These are phyloP conservation scores for Clanis bilineata DNA, from an alignment of 2,888 invertebrate species.

Conservation along the genomic window DNA sequence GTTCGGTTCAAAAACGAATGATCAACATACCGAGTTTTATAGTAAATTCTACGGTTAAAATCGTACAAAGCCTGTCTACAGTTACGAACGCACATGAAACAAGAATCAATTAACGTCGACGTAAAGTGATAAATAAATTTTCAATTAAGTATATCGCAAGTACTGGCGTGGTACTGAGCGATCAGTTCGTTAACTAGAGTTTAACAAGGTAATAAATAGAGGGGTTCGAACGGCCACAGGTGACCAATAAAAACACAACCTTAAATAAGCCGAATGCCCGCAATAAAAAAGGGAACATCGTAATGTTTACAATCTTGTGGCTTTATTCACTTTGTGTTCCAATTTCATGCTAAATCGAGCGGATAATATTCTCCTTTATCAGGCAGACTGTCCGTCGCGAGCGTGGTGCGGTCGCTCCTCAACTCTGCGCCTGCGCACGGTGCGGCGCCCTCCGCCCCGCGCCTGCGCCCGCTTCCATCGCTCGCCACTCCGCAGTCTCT, in stretches of 20 bases:
- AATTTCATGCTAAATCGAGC: constrained; percentile 82
- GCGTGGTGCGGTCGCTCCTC: constrained; percentile 25
- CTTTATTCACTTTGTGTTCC: constrained; percentile 83
- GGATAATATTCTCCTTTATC: constrained; percentile 80
- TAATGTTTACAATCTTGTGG: constrained; percentile 82
- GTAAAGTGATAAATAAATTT: constrained; percentile 72
- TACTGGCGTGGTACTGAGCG: constrained; percentile 56
- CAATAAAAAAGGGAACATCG: constrained; percentile 79
- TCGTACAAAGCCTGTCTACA: constrained; percentile 47
- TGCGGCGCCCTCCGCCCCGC: background rate
- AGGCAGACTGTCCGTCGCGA: constrained; percentile 77
- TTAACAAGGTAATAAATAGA: constrained; percentile 80
- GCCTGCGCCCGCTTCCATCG: constrained; percentile 1
- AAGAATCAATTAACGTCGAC: constrained; percentile 69
- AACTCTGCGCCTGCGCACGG: constrained; percentile 20
- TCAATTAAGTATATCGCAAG: constrained; percentile 68
- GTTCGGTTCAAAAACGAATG: constrained; percentile 42
- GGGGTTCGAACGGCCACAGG: constrained; percentile 62
- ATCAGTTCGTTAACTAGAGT: constrained; percentile 77
- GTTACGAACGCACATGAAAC: constrained; percentile 41
- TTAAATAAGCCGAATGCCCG: constrained; percentile 75
- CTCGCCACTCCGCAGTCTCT: constrained; percentile 20
- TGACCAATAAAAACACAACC: constrained; percentile 76
- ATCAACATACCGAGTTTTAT: constrained; percentile 41
- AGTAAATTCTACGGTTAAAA: constrained; percentile 45